Conservation (phyloP, 2,888 invertebrate genomes). For the Drosophila pseudotalamancana region DNA sequence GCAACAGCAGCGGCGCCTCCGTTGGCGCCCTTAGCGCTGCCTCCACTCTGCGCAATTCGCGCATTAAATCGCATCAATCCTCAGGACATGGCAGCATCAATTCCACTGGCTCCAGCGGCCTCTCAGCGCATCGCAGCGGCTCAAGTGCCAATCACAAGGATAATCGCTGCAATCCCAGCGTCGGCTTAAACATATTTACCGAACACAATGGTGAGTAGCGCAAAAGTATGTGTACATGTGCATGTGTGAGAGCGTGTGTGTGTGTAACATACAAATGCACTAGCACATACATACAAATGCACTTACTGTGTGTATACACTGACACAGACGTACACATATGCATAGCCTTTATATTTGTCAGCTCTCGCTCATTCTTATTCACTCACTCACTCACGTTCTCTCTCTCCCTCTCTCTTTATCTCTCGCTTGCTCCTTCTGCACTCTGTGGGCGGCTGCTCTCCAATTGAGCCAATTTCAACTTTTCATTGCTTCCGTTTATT, state of each 20-base stretch:
- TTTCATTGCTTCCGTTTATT: conserved; percentile 74
- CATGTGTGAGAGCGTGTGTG: conserved; percentile 1
- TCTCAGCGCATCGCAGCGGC: conserved; percentile 62
- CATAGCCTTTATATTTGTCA: conserved; percentile 43
- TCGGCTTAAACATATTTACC: conserved; percentile 96
- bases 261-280: conserved; percentile 51
- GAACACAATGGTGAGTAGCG: conserved; percentile 94
- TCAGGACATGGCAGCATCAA: conserved; percentile 62
- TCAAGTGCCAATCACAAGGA: conserved; percentile 85
- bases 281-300: conserved; percentile 45
- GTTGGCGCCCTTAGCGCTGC: conserved; percentile 80
- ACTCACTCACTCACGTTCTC: not conserved
- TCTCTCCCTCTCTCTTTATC: conserved; percentile 14
- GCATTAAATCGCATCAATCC: conserved; percentile 86
- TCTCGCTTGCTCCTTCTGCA: conserved; percentile 19
- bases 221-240: not conserved
- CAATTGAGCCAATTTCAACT: conserved; percentile 74
- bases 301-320: conserved; percentile 42
- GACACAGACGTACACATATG: conserved; percentile 17
- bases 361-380: conserved; percentile 6
- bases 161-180: conserved; percentile 86
- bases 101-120: conserved; percentile 83
- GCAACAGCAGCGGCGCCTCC: conserved; percentile 69
- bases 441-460: conserved; percentile 55
- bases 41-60: conserved; percentile 89